phyloP scores from a whole-genome alignment of 1,140 invertebrate species.

The Diabrotica virgifera region DNA sequence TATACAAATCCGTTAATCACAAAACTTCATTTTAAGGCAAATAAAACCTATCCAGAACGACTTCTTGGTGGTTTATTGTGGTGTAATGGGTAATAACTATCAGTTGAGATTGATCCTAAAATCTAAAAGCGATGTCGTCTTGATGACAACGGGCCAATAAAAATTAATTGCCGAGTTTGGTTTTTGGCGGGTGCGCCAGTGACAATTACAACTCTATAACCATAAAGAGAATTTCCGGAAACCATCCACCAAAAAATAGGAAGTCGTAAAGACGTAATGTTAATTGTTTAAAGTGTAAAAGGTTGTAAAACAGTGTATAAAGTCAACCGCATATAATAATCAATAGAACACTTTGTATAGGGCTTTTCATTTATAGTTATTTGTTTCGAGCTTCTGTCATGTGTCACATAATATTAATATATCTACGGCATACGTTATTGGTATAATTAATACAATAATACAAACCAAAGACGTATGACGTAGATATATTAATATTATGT shows the following conservation, averaged over 20 bases:
- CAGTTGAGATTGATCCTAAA: not conserved
- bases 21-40: constrained; percentile 1
- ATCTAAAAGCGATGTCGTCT: constrained; percentile 1
- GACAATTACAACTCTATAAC: constrained; percentile 2
- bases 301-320: no score
- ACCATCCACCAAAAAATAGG: not conserved
- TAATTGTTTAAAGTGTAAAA: not conserved
- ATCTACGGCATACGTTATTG: no score
- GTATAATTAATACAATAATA: no score
- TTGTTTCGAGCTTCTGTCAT: no score
- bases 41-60: not conserved
- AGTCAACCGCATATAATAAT: no score
- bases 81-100: not conserved
- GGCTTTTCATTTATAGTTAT: no score
- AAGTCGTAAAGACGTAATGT: not conserved
- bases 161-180: not conserved
- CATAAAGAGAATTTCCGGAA: not conserved
- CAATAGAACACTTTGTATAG: no score
- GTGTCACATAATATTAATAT: no score
- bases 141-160: not conserved
- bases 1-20: not conserved
- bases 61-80: not conserved
- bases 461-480: no score
- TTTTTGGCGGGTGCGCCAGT: not conserved
- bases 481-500: no score